Evolutionary conservation across 2,888 invertebrate genomes (phyloP).

Genomic region (Andrena praecox): DNA sequence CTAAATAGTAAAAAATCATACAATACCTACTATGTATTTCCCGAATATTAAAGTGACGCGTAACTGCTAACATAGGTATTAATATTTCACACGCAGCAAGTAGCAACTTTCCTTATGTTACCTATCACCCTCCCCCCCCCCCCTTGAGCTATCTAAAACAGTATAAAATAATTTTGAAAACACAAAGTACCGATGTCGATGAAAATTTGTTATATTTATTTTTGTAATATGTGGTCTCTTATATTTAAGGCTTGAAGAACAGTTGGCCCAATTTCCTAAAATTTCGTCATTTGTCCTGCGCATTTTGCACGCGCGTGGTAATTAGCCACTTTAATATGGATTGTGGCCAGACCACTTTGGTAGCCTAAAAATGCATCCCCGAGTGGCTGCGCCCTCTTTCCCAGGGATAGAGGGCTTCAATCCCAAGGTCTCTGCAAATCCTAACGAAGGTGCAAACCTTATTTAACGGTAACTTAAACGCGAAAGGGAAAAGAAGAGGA

Average conservation of each 20-base stretch:
- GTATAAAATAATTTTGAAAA: neutral
- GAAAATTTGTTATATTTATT: neutral
- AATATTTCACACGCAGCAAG: too few species aligned
- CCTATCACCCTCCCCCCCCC: too few species aligned
- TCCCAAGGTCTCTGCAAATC: conserved; percentile 28
- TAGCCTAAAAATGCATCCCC: conserved; percentile 13
- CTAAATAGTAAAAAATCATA: too few species aligned
- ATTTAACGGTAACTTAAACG: conserved; percentile 53
- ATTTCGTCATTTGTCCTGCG: neutral
- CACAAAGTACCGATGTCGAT: neutral
- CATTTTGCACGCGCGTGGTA: neutral
- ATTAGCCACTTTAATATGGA: conserved; percentile 26
- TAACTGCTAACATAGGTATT: too few species aligned
- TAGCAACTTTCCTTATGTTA: too few species aligned
- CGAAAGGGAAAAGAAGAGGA: conserved; percentile 39
- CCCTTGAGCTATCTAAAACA: neutral
- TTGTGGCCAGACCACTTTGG: neutral
- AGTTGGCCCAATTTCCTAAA: neutral
- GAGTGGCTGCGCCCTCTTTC: neutral
- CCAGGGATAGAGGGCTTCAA: conserved; percentile 19
- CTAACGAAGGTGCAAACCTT: conserved; percentile 51
- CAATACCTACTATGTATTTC: too few species aligned
- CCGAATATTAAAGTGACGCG: too few species aligned
- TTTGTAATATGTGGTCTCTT: neutral
- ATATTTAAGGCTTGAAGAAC: neutral